Base-by-base conservation (phyloP, 1,140 invertebrate species). In the Proales similis region DNA sequence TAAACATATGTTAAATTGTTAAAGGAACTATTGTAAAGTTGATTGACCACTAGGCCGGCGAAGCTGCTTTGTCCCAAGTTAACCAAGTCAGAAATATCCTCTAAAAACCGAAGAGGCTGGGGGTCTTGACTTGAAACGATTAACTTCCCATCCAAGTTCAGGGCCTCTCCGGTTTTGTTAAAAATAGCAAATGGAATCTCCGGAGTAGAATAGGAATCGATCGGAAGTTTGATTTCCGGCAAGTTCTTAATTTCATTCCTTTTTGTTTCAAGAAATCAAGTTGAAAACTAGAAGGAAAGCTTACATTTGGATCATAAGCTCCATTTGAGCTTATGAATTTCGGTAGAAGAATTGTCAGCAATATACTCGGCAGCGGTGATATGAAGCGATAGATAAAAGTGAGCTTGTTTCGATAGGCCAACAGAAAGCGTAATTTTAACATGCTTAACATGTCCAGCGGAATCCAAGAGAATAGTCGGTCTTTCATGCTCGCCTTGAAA, bases 341-440 rank as follows among this genome's bases (percentile, higher is more conserved):
- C 7, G 51, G 51, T 12, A 57, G 27, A 19, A 57, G 9, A 12
- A 57, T 57, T 1, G 19, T 57, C 2, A 57, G 5, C 9, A 57
- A 19, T 42, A 57, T 12, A 11, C 14, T 9, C 32, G 38, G 51
- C 24, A 57, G 4, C 27, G 51, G 51, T 42, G 36, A 12, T 27
- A 57, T 42, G 14, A 57, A 57, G 17, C 51, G 26, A 17, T 57
- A 57, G 20, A 57, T 26, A 3, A 57, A 20, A 22, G 51, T 42
- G 24, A 26, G 27, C 45, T 42, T 39, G 22, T 57, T 57, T 57
- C 51, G 11, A 26, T 42, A 57, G 30, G 51, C 9, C 20, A 57
- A 24, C 9, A 42, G 14, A 42, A 42, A 57, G 14, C 51, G 22
- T n/a, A 57, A 12, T 57, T 57, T 57, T 26, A 57, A 26, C 7